phyloP scores from a whole-genome alignment of 2,113 vertebrate species.

The Chelonoidis abingdonii region DNA sequence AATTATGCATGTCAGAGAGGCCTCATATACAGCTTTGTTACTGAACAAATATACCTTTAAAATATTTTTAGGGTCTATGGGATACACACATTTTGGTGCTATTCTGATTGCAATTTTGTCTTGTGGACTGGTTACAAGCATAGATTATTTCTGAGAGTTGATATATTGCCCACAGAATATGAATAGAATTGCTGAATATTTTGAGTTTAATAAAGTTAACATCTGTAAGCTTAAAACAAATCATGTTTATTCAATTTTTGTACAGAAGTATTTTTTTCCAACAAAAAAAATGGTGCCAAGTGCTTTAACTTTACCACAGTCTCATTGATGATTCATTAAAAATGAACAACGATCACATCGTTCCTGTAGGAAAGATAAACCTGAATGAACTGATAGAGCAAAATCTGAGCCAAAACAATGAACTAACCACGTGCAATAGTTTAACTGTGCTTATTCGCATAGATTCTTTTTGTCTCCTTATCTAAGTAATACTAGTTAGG shows the following conservation, averaged over 20 bases:
- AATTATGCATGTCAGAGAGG: neutral
- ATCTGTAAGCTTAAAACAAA: conserved; percentile 39
- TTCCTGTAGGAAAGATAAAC: conserved; percentile 30
- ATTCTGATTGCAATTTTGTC: conserved; percentile 23
- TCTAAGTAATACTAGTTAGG: conserved; percentile 13
- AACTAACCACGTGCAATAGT: neutral
- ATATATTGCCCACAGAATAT: conserved; percentile 25
- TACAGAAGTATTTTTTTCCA: neutral
- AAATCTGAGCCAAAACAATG: conserved; percentile 40
- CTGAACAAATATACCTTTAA: conserved; percentile 35
- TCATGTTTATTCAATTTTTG: neutral
- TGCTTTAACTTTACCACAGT: conserved; percentile 15
- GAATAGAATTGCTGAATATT: neutral
- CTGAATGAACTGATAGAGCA: conserved; percentile 40
- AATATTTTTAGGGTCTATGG: conserved; percentile 37
- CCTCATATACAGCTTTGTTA: neutral
- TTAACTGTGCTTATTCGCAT: conserved; percentile 17
- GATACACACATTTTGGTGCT: conserved; percentile 35
- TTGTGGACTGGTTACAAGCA: conserved; percentile 4
- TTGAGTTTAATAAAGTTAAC: conserved; percentile 58
- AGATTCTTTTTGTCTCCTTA: conserved; percentile 42
- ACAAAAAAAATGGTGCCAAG: conserved; percentile 11
- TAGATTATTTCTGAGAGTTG: conserved; percentile 17
- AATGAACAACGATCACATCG: conserved; percentile 16
- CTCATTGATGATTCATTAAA: conserved; percentile 27